Evolutionary conservation across 2,888 invertebrate genomes (phyloP).

Genomic region (Sphaeridia pumilis): DNA sequence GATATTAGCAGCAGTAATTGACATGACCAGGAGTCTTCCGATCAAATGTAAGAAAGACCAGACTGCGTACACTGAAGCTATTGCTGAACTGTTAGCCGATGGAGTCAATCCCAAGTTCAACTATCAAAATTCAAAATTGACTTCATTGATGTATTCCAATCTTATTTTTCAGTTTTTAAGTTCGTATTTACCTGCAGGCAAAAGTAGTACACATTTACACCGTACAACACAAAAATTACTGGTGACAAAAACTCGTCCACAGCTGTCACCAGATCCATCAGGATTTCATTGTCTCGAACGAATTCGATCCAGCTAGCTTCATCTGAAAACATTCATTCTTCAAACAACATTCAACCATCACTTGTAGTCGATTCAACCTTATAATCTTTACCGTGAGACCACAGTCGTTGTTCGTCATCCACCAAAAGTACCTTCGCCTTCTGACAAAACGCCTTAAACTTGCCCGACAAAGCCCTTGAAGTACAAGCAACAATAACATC

Average conservation of each 20-base stretch:
- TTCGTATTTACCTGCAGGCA: constrained; percentile 23
- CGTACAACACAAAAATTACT: constrained; percentile 23
- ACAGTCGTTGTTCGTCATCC: background rate
- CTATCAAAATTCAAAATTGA: constrained; percentile 10
- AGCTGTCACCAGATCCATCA: constrained; percentile 18
- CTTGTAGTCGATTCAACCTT: background rate
- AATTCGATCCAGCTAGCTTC: constrained; percentile 23
- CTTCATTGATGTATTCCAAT: no score
- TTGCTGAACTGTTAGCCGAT: constrained; percentile 13
- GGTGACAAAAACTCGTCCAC: constrained; percentile 26
- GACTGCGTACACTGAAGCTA: constrained; percentile 21
- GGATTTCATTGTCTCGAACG: constrained; percentile 20
- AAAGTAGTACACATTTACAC: constrained; percentile 31
- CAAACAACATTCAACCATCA: background rate
- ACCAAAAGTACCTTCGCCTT: constrained; percentile 2
- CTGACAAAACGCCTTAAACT: constrained; percentile 17
- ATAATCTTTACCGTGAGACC: background rate
- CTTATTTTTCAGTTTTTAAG: background rate
- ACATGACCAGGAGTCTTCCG: constrained; percentile 17
- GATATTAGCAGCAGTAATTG: constrained; percentile 22
- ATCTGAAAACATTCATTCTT: constrained; percentile 15
- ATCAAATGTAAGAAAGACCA: constrained; percentile 31
- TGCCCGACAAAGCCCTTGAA: constrained; percentile 22
- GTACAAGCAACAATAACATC: constrained; percentile 24
- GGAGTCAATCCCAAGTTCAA: constrained; percentile 21